Conservation (phyloP, 2,113 vertebrate genomes). For the Sylvietta virens region DNA sequence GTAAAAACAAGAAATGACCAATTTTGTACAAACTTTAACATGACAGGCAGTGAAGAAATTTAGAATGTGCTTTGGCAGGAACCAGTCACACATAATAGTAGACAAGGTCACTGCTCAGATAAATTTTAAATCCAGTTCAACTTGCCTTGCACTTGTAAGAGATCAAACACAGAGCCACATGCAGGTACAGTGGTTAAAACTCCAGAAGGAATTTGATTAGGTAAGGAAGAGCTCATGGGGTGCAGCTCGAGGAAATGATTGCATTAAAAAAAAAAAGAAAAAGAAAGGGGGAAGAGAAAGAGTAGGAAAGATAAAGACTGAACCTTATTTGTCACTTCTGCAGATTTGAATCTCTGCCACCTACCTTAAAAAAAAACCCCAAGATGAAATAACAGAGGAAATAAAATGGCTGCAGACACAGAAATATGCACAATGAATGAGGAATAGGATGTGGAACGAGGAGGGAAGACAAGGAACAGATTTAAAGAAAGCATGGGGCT, state of each 20-base stretch:
- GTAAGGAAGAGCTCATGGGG: neutral
- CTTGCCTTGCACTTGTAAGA: neutral
- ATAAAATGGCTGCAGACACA: neutral
- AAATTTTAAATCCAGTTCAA: constrained; percentile 27
- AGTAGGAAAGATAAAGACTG: neutral
- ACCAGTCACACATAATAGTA: neutral
- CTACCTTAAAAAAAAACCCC: neutral
- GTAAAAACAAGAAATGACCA: constrained; percentile 23
- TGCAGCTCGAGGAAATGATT: neutral
- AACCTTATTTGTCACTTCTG: neutral
- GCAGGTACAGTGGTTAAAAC: neutral
- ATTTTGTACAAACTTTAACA: neutral
- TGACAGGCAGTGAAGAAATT: neutral
- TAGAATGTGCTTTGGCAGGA: neutral
- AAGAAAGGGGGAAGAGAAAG: neutral
- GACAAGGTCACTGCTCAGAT: neutral
- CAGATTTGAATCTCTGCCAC: neutral
- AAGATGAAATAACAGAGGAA: neutral
- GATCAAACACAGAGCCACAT: constrained; percentile 4
- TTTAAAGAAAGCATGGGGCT: neutral
- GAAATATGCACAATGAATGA: neutral
- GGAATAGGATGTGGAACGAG: neutral
- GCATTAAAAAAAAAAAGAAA: neutral
- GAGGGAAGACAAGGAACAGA: neutral
- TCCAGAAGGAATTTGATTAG: constrained; percentile 32